Evolutionary conservation across 2,113 vertebrate species (phyloP), one percentile per base, ranked within the genome.

Genomic region (Tautogolabrus adspersus): DNA sequence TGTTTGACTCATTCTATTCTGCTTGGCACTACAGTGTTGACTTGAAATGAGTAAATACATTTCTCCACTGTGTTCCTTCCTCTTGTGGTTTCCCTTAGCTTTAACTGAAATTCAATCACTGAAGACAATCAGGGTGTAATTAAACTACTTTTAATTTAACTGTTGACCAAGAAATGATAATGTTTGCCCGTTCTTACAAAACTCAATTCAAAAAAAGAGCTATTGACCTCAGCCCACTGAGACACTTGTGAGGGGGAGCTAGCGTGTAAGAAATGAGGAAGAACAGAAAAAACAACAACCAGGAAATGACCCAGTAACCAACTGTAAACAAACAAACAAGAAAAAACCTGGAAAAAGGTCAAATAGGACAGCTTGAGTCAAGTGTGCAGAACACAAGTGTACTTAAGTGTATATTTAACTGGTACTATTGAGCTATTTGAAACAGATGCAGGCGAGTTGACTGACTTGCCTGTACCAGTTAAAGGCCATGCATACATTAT

Each of bases 401-500:
- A n/a, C n/a, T 73, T 55, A 69, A 64, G 81, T 83, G 88, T 87
- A 81, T 88, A 88, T 91, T 90, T 89, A 91, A 91, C 90, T 81
- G 66, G 56, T 69, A 66, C 83, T 59, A 87, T 81, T 84, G 85
- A 90, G 78, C 76, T 87, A 80, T 83, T 86, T 90, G 79, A 86
- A 91, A 92, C 79, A 82, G 56, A 61, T 68, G 66, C 70, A 37
- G 82, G 37, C 64, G 74, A 86, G 73, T 90, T 68, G 78, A 73
- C 81, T 81, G 58, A 72, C 72, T 87, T 47, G 54, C 81, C 62
- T 88, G 74, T 83, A 44, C 54, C 87, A 75, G 83, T 61, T 58
- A 77, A 87, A 79, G 81, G 77, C 78, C 72, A 65, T 56, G 90
- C 88, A 92, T 95, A 96, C 93, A 95, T 97, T 97, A 96, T 82